Evolutionary conservation across 2,888 invertebrate species (phyloP), one percentile per base, ranked within the genome.

Genomic region (Strigamia maritima): DNA sequence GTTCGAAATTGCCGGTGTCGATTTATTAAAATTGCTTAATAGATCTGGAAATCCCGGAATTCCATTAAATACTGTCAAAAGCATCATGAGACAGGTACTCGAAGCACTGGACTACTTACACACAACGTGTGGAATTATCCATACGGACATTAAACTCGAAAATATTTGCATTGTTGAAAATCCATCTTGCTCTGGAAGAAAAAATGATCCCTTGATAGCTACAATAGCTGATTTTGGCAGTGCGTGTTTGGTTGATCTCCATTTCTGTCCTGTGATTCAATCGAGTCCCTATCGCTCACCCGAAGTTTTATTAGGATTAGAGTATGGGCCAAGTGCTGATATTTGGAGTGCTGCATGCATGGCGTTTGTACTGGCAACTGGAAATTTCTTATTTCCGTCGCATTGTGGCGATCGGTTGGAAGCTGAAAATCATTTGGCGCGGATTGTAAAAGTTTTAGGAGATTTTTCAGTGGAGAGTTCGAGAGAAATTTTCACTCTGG

Each of bases 71-170:
- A 7, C 3, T 31, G 31, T 31, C 31, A 31, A 31, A 31, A 31
- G 31, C 31, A 31, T 31, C 31, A 7, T 31, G 7, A 31, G 31
- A 31, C 31, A 91, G 91, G 95, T 96, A 79, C 89, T 98, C 54
- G 94, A 95, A 87, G 95, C 97, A 38, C 89, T 99, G 83, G 94
- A 97, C 87, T 99, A 98, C 89, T 90, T 99, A 83, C 99, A 99
- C 88, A 91, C 92, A 81, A 97, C 97, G 88, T 99, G 98, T 89
- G 93, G 95, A 87, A 98, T 99, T 92, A 89, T 89, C 80, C 89
- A 89, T 83, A 89, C 89, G 10, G 89, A 89, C 83, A 85, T 87
- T 49, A 86, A 86, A 80, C 86, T 86, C 19, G 49, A 49, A 16
- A 49, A 49, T 49, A 19, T 49, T 19, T n/a, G 14, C 19, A n/a